Evolutionary conservation across 2,888 invertebrate species (phyloP).

Genomic region (Heliconius cydno): DNA sequence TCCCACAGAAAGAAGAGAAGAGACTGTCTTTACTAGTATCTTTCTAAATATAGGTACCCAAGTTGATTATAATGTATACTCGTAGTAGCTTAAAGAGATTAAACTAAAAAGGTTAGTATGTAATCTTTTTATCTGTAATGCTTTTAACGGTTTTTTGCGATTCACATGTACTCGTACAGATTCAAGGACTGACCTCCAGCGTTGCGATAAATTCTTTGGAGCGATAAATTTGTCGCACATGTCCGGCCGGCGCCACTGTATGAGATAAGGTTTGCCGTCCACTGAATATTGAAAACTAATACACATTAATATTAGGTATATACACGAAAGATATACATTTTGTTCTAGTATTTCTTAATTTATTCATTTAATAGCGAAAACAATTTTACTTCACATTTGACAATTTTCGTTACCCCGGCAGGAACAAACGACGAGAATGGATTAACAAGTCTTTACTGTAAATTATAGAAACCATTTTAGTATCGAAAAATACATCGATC

Average conservation of each 20-base stretch:
- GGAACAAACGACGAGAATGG: background rate
- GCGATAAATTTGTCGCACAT: slow-evolving; percentile 55
- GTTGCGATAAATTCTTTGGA: slow-evolving; percentile 58
- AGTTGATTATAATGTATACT: background rate
- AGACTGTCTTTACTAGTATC: too few species aligned
- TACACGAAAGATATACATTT: too few species aligned
- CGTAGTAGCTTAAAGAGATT: slow-evolving; percentile 12
- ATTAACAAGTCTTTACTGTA: background rate
- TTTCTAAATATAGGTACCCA: too few species aligned
- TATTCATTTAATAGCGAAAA: background rate
- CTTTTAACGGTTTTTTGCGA: slow-evolving; percentile 19
- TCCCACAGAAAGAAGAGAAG: too few species aligned
- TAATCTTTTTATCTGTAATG: slow-evolving; percentile 15
- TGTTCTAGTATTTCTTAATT: background rate
- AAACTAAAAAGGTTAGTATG: slow-evolving; percentile 12
- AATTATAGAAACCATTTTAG: too few species aligned
- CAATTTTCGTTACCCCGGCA: background rate
- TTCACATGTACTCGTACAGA: slow-evolving; percentile 16
- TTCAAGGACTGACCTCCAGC: slow-evolving; percentile 59
- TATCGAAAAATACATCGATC: too few species aligned
- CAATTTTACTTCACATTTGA: background rate
- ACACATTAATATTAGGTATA: background rate
- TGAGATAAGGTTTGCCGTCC: slow-evolving; percentile 19
- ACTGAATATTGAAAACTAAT: slow-evolving; percentile 16
- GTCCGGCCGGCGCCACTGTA: slow-evolving; percentile 63